Evolutionary conservation across 2,888 invertebrate genomes (phyloP).

Genomic region (Flexamia atlantica): DNA sequence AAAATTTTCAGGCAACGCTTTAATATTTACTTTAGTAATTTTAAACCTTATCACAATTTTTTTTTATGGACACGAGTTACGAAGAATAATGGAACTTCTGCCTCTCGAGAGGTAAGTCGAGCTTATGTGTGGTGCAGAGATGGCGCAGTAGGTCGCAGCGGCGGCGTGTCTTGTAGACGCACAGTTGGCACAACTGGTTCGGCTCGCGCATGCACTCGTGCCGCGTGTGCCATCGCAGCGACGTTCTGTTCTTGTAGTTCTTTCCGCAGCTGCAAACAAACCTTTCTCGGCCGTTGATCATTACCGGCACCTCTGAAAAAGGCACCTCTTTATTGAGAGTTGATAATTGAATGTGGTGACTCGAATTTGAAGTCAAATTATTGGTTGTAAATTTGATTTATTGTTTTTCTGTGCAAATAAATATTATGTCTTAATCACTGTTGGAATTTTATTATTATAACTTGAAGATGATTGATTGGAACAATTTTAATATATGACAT

Average conservation of each 20-base stretch:
- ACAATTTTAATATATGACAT: no score
- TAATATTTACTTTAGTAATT: no score
- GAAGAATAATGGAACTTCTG: not conserved
- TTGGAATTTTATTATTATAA: no score
- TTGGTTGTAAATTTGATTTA: no score
- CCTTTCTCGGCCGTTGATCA: constrained; percentile 30
- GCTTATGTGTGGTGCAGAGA: constrained; percentile 63
- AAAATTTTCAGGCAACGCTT: no score
- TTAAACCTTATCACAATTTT: no score
- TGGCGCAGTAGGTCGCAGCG: constrained; percentile 77
- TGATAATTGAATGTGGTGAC: no score
- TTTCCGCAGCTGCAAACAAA: constrained; percentile 63
- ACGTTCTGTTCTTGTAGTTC: constrained; percentile 63
- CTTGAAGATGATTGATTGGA: no score
- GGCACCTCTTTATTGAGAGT: not conserved
- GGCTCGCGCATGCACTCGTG: constrained; percentile 66
- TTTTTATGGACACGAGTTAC: no score
- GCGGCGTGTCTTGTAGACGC: constrained; percentile 74
- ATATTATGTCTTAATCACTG: no score
- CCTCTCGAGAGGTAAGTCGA: constrained; percentile 73
- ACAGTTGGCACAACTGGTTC: constrained; percentile 75
- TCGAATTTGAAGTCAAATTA: no score
- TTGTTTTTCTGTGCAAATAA: no score
- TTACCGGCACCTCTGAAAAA: constrained; percentile 12
- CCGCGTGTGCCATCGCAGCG: constrained; percentile 65